These are phyloP conservation scores for Achatina immaculata DNA, from an alignment of 1,140 invertebrate species.

Conservation along the genomic window DNA sequence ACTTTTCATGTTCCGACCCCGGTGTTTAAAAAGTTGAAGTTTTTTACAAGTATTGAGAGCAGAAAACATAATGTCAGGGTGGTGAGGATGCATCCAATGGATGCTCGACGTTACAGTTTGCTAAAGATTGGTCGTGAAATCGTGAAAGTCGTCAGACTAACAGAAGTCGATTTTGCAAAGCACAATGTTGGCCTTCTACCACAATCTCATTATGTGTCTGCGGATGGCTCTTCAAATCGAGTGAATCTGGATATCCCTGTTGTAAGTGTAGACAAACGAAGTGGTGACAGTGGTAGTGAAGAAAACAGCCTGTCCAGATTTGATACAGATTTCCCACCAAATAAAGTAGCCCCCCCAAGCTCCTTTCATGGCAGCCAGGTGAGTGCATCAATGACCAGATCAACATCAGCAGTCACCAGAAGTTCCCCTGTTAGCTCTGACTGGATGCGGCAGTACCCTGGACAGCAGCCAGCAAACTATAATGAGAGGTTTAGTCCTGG, in stretches of 20 bases:
- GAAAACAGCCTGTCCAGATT: conserved; percentile 8
- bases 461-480: conserved; percentile 11
- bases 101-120: conserved; percentile 65
- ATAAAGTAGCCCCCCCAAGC: conserved; percentile 37
- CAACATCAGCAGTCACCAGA: conserved; percentile 8
- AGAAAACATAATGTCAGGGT: conserved; percentile 45
- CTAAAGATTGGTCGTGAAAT: conserved; percentile 65
- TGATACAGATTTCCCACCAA: conserved; percentile 38
- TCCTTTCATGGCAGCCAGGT: conserved; percentile 22
- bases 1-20: conserved; percentile 64
- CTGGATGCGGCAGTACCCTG: conserved; percentile 1
- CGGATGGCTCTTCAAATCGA: conserved; percentile 30
- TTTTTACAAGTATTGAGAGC: conserved; percentile 38
- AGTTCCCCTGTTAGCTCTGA: neutral
- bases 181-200: neutral
- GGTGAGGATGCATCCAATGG: conserved; percentile 66
- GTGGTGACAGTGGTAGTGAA: conserved; percentile 6
- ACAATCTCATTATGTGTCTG: neutral
- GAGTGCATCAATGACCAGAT: neutral
- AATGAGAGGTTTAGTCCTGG: conserved; percentile 14
- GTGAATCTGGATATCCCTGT: conserved; percentile 35
- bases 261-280: conserved; percentile 6
- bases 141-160: conserved; percentile 54
- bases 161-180: conserved; percentile 44
- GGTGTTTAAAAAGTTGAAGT: conserved; percentile 61